phyloP scores from a whole-genome alignment of 30 jellyfish, hydroid and myxozoan genomes.

The Pseudorhiza aurosa region DNA sequence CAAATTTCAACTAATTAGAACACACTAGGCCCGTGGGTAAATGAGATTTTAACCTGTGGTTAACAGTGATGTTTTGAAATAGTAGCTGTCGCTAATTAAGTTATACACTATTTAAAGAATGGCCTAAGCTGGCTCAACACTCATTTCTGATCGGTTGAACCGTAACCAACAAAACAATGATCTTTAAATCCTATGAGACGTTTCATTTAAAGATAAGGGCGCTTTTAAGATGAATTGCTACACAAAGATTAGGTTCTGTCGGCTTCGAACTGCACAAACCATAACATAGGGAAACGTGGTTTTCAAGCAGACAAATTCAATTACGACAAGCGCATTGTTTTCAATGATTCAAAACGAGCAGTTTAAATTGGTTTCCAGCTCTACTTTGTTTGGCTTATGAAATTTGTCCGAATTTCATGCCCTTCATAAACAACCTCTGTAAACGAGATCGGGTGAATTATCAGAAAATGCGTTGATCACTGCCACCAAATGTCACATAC shows the following conservation, averaged over 20 bases:
- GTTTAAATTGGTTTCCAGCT: slow-evolving; percentile 44
- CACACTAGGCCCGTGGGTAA: slow-evolving; percentile 43
- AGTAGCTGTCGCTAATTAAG: slow-evolving; percentile 21
- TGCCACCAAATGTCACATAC: too few species aligned
- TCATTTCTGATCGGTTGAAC: not conserved
- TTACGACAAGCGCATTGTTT: slow-evolving; percentile 8
- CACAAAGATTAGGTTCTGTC: slow-evolving; percentile 33
- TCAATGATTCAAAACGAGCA: slow-evolving; percentile 13
- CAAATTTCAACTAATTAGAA: not conserved
- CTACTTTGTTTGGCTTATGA: not conserved
- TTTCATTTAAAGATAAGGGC: slow-evolving; percentile 37
- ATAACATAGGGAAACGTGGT: slow-evolving; percentile 39
- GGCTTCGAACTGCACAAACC: slow-evolving; percentile 27
- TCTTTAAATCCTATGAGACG: slow-evolving; percentile 42
- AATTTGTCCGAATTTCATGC: too few species aligned
- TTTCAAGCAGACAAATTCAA: slow-evolving; percentile 30
- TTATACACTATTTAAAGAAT: slow-evolving; percentile 18
- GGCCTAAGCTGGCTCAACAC: slow-evolving; percentile 32
- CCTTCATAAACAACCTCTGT: too few species aligned
- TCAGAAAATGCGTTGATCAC: too few species aligned
- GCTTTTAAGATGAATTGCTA: slow-evolving; percentile 24
- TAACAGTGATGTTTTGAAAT: slow-evolving; percentile 12
- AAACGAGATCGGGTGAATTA: too few species aligned
- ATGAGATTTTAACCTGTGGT: slow-evolving; percentile 47
- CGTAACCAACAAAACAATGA: slow-evolving; percentile 49